A percentile compares a stretch with the other conserved stretches of the same genome.
Conservation (phyloP, 2,888 invertebrate species). For the Lomographa bimaculata region DNA sequence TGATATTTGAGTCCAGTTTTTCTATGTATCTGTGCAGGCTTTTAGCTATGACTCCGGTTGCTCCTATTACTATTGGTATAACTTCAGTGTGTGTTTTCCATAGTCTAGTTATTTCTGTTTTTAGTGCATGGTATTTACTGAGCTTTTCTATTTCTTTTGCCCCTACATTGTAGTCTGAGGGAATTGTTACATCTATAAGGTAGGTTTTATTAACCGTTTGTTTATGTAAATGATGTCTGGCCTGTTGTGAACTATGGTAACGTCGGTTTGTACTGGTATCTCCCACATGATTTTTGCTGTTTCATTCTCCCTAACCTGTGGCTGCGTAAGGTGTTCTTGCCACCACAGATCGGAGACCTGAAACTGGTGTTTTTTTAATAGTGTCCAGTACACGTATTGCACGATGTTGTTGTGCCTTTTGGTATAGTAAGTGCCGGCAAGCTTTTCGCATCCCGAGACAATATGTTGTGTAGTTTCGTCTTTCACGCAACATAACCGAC, state of each 20-base stretch:
- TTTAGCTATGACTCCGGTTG: no score
- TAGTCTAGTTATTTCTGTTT: no score
- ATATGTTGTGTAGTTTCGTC: background rate
- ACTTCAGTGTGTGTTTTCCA: no score
- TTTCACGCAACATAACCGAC: background rate
- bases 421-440: background rate
- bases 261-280: slow-evolving; percentile 4
- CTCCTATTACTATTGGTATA: no score
- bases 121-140: background rate
- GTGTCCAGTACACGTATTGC: background rate
- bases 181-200: no score
- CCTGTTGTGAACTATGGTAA: slow-evolving; percentile 9
- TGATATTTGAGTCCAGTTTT: background rate
- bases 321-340: slow-evolving; percentile 1
- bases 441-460: background rate
- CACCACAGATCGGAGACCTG: background rate
- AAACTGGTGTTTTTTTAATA: background rate
- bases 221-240: slow-evolving; percentile 14
- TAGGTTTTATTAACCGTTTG: background rate
- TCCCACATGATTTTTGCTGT: slow-evolving; percentile 11
- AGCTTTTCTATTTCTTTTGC: no score
- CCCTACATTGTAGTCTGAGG: no score
- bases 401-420: background rate
- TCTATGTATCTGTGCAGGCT: no score
- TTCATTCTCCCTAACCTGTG: slow-evolving; percentile 11